Evolutionary conservation across 2,797 vertebrate genomes (phyloP), one percentile per base, ranked within the genome.

Genomic region (Epinephelus coioides): DNA sequence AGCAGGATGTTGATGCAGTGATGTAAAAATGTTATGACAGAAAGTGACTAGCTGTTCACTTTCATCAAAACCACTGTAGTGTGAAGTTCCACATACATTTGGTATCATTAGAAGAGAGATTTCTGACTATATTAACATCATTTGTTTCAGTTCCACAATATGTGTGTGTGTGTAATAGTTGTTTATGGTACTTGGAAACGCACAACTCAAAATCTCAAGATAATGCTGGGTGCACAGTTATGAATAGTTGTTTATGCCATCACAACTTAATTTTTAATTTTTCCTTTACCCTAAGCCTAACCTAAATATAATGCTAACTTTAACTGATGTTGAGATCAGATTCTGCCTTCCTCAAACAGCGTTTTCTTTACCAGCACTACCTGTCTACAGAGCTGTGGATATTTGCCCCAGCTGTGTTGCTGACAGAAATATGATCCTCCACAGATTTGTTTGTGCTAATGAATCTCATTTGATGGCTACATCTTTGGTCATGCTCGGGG

Each of bases 381-480:
- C 19, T 27, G n/a, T 38, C 53, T 69, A 51, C 62, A 23, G 61
- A 1, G 0, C 59, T 63, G 44, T 60, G 46, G 40, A 40, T 53
- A 46, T 79, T 74, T 47, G 49, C 40, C 23, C 53, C 57, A 59
- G 67, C 59, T 50, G 40, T 17, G 0, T 27, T 54, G 51, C 68
- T 69, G 34, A 69, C 65, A 47, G 71, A 73, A 67, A 83, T 51
- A 47, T 14, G 27, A 79, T 55, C 70, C 14, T 64, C 15, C 5
- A 10, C 40, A 54, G 27, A 23, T 61, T 61, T 50, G 50, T 71
- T 64, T 70, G 53, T 62, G 50, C 50, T 73, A 69, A 76, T 86
- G 69, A 69, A 75, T 80, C 63, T 75, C 47, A 72, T 83, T 65
- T 69, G 69, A 82, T 2, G 11, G 66, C 27, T 69, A 1, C 21